Percentiles rank a stretch among this genome's conserved stretches.
phyloP scores from a whole-genome alignment of 2,888 invertebrate genomes.

The Acleris cristana region DNA sequence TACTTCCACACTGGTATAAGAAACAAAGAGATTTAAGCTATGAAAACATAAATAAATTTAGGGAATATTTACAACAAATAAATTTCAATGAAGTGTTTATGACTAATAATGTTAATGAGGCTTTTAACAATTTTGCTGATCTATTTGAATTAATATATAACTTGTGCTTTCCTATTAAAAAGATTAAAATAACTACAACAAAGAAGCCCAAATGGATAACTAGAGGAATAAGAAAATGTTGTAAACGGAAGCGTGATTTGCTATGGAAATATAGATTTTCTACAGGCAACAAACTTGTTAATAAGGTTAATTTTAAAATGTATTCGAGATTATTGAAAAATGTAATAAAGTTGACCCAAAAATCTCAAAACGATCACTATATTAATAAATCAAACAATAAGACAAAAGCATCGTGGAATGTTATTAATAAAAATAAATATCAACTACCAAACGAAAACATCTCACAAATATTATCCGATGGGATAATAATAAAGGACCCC shows the following conservation, averaged over 20 bases:
- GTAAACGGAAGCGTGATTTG: constrained; percentile 11
- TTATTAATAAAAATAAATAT: too few species aligned
- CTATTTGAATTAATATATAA: constrained; percentile 19
- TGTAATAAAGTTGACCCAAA: too few species aligned
- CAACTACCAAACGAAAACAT: too few species aligned
- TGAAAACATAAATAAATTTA: constrained; percentile 39
- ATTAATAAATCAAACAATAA: too few species aligned
- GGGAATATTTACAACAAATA: constrained; percentile 27
- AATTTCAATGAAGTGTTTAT: constrained; percentile 38
- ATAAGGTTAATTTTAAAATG: not conserved
- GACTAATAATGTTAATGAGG: constrained; percentile 30
- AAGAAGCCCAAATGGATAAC: constrained; percentile 27
- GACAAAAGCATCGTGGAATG: too few species aligned
- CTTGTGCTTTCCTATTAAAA: constrained; percentile 17
- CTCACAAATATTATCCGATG: too few species aligned
- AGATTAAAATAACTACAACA: constrained; percentile 11
- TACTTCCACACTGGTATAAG: too few species aligned
- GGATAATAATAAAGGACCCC: too few species aligned
- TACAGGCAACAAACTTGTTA: not conserved
- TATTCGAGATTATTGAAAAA: too few species aligned
- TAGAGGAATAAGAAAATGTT: constrained; percentile 14
- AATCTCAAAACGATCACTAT: too few species aligned
- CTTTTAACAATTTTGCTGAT: constrained; percentile 16
- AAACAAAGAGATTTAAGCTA: constrained; percentile 32
- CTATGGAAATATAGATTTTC: constrained; percentile 21